Base-by-base conservation (phyloP, 2,888 invertebrate species). In the Pedicia rivosa region DNA sequence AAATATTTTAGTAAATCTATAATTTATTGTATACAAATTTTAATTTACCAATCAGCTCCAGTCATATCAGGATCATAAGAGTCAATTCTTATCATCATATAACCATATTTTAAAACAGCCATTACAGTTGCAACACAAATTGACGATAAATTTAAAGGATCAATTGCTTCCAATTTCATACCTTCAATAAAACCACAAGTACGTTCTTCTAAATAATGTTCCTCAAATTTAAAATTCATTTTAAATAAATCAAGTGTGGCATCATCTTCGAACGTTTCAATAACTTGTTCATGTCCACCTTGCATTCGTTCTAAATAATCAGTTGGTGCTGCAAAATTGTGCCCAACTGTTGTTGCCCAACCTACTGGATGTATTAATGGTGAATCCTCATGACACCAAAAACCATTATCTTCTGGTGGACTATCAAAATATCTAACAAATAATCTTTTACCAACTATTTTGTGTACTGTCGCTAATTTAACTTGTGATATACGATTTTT, bases 321-420 rank as follows among this genome's bases (percentile, higher is more conserved):
- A 28, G 73, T 69, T 4, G 88, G 84, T 0, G 92, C 91, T 38
- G 83, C 80, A 32, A 97, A 65, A 34, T 78, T 75, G 54, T 95
- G 95, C 0, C 91, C 92, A 1, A 91, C 80, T 39, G 78, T 61
- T 38, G 78, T 78, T 0, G 95, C 88, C 95, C 97, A 94, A n/a
- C 94, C 92, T 2, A 92, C 86, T 1, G 90, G 91, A 60, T 95
- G 95, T 44, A 97, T 81, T 9, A 95, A 66, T 0, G 90, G 86
- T 0, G 94, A 92, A 54, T 87, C 84, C 59, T 92, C 90, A 47
- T 95, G 94, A 54, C 92, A 94, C 94, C 94, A 97, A 58, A 97
- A 95, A 4, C 91, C 84, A 47, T 77, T 77, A 51, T 86, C 84
- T 44, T 79, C 78, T 0, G 74, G 70, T 9, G 75, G 68, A 42